Conservation (phyloP, 1,140 invertebrate genomes). For the Stegodyphus mimosarum region DNA sequence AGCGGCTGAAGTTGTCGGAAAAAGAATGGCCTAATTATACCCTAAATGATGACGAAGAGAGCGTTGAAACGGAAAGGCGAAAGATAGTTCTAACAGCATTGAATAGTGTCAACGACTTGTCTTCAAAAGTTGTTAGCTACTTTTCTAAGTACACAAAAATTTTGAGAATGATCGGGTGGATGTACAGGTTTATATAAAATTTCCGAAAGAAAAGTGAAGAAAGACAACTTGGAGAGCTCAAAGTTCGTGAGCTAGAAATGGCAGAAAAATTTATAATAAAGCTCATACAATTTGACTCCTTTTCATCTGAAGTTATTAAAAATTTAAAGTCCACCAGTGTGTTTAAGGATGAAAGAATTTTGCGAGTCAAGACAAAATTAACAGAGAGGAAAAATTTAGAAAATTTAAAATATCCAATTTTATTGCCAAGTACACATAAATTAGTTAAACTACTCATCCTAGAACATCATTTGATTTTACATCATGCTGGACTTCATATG, state of each 20-base stretch:
- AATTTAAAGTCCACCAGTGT: too few species aligned
- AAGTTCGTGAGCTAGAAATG: constrained; percentile 2
- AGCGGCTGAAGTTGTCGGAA: constrained; percentile 6
- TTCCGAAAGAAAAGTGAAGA: constrained; percentile 12
- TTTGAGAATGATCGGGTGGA: constrained; percentile 1
- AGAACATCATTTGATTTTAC: too few species aligned
- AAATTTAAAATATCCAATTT: too few species aligned
- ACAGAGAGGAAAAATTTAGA: too few species aligned
- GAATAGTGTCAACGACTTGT: background rate
- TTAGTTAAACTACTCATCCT: too few species aligned
- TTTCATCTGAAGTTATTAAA: too few species aligned
- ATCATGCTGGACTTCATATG: too few species aligned
- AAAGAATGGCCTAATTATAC: constrained; percentile 8
- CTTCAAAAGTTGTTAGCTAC: constrained; percentile 1
- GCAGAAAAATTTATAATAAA: constrained; percentile 9
- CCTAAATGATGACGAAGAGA: background rate
- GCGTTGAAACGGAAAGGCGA: background rate
- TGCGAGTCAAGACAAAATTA: too few species aligned
- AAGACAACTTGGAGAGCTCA: constrained; percentile 5
- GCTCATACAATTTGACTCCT: constrained; percentile 8
- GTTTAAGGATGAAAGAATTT: constrained; percentile 11
- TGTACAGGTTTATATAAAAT: background rate
- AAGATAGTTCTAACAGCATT: constrained; percentile 7
- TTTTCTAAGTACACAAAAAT: constrained; percentile 1
- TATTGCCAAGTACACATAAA: too few species aligned